Percentiles rank a stretch among this genome's conserved stretches.
Evolutionary conservation across 2,888 invertebrate genomes (phyloP).

Genomic region (Anarsia innoxiella): DNA sequence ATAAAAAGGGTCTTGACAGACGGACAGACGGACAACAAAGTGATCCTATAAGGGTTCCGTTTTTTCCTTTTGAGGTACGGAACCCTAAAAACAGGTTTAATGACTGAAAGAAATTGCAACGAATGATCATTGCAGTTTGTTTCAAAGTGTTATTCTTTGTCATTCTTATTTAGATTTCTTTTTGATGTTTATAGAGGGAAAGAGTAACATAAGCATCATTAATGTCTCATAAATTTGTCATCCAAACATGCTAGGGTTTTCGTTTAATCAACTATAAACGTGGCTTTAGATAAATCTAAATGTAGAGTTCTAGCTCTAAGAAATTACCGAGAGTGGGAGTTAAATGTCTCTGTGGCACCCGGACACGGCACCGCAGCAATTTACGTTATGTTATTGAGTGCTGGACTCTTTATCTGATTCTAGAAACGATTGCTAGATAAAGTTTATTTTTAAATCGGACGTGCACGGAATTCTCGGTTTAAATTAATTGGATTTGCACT

Average conservation of each 20-base stretch:
- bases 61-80: no score
- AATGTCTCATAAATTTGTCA: no score
- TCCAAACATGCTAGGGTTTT: no score
- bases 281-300: constrained; percentile 25
- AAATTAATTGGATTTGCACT: no score
- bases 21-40: no score
- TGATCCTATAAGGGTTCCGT: no score
- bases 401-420: constrained; percentile 9
- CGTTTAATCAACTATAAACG: constrained; percentile 36
- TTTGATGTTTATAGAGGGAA: not conserved
- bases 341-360: constrained; percentile 15
- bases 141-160: no score
- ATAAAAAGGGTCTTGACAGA: no score
- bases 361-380: constrained; percentile 16
- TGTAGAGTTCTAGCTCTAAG: constrained; percentile 20
- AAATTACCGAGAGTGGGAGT: constrained; percentile 18
- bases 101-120: no score
- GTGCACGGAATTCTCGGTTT: no score
- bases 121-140: no score
- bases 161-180: not conserved
- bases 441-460: not conserved
- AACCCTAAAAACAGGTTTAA: not conserved
- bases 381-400: constrained; percentile 11
- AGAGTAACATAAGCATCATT: no score
- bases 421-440: constrained; percentile 8